Evolutionary conservation across 2,797 vertebrate genomes (phyloP).

Genomic region (Limnodromus scolopaceus): DNA sequence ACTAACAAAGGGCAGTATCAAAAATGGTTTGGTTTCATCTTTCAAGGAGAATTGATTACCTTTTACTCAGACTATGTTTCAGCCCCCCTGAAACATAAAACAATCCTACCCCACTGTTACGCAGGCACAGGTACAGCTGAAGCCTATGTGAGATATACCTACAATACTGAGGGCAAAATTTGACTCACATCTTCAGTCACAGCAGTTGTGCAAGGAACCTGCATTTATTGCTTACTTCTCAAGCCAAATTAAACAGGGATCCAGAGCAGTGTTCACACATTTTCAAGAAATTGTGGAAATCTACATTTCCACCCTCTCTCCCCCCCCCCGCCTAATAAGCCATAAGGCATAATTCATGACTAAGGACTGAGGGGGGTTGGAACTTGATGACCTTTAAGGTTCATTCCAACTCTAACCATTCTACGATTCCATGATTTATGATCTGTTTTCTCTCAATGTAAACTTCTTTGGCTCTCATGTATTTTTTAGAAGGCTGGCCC

Average conservation of each 20-base stretch:
- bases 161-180: neutral
- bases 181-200: neutral
- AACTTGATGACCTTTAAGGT: too few relatives aligned
- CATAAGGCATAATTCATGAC: neutral
- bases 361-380: neutral
- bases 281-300: neutral
- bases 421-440: neutral
- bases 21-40: slow-evolving; percentile 9
- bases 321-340: neutral
- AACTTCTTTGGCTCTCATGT: neutral
- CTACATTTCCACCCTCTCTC: too few relatives aligned
- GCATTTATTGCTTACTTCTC: neutral
- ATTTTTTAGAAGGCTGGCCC: neutral
- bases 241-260: neutral
- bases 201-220: neutral
- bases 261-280: neutral
- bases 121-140: neutral
- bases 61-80: neutral
- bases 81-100: neutral
- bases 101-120: neutral
- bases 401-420: too few relatives aligned
- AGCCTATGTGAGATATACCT: neutral
- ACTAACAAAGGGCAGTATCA: neutral
- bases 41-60: slow-evolving; percentile 1
- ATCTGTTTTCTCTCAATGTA: neutral